Conservation (phyloP, 1,140 invertebrate genomes). For the Zaprionus kolodkinae region DNA sequence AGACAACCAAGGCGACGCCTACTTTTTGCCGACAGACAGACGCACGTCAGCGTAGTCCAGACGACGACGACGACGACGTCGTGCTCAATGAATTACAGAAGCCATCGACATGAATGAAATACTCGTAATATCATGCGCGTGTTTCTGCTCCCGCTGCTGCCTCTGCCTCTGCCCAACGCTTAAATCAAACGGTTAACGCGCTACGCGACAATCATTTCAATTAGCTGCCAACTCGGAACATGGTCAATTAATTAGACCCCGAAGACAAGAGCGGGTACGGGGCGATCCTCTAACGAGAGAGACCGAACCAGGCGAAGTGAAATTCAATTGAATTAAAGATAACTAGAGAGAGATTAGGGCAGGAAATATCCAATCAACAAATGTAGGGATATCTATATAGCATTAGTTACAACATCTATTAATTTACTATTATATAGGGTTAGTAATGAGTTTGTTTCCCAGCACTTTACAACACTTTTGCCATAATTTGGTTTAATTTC, state of each 20-base stretch:
- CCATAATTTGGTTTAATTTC: conserved; percentile 14
- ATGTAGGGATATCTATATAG: background rate
- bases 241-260: conserved; percentile 53
- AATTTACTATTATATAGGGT: no score
- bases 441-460: background rate
- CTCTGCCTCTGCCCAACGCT: conserved; percentile 18
- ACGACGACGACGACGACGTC: conserved; percentile 36
- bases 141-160: conserved; percentile 29
- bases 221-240: conserved; percentile 52
- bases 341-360: conserved; percentile 4
- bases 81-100: conserved; percentile 51
- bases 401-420: no score
- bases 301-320: background rate
- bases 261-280: conserved; percentile 1
- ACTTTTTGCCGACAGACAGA: conserved; percentile 62
- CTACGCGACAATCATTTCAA: conserved; percentile 73
- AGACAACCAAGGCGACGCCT: conserved; percentile 54
- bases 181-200: conserved; percentile 68
- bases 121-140: conserved; percentile 51
- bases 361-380: background rate
- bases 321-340: conserved; percentile 4
- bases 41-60: conserved; percentile 45
- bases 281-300: background rate
- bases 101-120: conserved; percentile 70
- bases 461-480: background rate